Base-by-base conservation (phyloP, 2,113 vertebrate species). In the Zapornia atra region DNA sequence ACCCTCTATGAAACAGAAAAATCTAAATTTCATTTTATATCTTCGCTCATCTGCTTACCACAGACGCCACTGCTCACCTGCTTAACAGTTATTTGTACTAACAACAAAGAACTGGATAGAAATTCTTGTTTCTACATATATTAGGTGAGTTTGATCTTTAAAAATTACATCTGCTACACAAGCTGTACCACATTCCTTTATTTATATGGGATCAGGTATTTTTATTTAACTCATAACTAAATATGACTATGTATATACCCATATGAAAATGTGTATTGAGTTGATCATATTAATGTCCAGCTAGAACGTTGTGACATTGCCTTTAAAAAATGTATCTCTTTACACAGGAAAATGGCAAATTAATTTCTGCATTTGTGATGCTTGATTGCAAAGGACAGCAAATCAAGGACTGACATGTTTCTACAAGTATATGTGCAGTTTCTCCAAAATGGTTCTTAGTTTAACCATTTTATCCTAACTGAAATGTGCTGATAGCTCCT, bases 251-350 rank as follows among this genome's bases (percentile, higher is more conserved):
- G 8, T 46, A 16, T 31, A 66, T 31, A 71, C 5, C 7, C 24
- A 12, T 60, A 31, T 31, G 24, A 42, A 42, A 42, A 42, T 12
- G 9, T 50, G 6, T 53, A 42, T 12, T 25, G 64, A 79, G 12
- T 24, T 48, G 10, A 25, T 68, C 0, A 0, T 34, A 60, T 33
- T 82, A 24, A 44, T 15, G 4, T 61, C 79, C 33, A 57, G 21
- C 13, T 57, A 70, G 33, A 79, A 46, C 36, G 31, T 6, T 61
- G 14, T 79, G 51, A 46, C 15, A 70, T 14, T 46, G 10, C 65
- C 31, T 3, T 12, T 21, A 25, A 3, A 20, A 80, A 71, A 33
- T 56, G 46, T 77, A 11, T 51, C 40, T 57, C 28, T 26, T 15
- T 36, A 56, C 4, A 9, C 7, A 15, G 7, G 73, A 64, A 69